phyloP scores from a whole-genome alignment of 2,113 vertebrate genomes.

The Gorsachius goisagi region DNA sequence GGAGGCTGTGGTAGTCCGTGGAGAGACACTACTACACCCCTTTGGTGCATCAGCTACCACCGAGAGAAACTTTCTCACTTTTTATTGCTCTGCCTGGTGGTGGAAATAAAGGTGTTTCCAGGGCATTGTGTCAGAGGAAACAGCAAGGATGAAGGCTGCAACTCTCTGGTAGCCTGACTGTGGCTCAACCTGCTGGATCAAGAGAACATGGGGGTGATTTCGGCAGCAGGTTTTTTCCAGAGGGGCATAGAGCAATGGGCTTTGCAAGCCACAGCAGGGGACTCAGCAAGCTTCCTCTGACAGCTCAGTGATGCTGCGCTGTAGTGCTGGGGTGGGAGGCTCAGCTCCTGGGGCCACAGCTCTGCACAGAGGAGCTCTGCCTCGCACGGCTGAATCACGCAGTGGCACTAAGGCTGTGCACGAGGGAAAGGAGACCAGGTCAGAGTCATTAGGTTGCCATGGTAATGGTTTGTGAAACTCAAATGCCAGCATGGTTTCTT shows the following conservation, averaged over 20 bases:
- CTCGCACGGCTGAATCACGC: neutral
- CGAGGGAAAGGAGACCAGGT: neutral
- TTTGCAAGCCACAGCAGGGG: neutral
- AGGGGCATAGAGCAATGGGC: neutral
- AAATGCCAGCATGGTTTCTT: neutral
- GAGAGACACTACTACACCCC: neutral
- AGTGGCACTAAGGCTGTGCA: neutral
- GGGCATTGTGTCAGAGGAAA: neutral
- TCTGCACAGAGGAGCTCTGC: neutral
- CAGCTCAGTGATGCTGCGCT: neutral
- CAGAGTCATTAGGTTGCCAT: neutral
- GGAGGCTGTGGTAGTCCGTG: accelerated
- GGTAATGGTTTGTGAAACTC: neutral
- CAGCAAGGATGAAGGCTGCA: accelerated
- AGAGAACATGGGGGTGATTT: neutral
- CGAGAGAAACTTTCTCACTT: neutral
- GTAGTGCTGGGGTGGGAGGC: neutral
- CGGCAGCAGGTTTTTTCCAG: neutral
- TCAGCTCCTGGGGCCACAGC: neutral
- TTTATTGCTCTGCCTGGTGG: neutral
- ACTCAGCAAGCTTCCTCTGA: neutral
- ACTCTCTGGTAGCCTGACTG: neutral
- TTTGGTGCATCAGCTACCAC: neutral
- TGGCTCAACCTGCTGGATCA: neutral
- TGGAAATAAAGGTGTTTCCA: neutral